phyloP scores from a whole-genome alignment of 2,888 invertebrate genomes.

The Endomychus coccineus region DNA sequence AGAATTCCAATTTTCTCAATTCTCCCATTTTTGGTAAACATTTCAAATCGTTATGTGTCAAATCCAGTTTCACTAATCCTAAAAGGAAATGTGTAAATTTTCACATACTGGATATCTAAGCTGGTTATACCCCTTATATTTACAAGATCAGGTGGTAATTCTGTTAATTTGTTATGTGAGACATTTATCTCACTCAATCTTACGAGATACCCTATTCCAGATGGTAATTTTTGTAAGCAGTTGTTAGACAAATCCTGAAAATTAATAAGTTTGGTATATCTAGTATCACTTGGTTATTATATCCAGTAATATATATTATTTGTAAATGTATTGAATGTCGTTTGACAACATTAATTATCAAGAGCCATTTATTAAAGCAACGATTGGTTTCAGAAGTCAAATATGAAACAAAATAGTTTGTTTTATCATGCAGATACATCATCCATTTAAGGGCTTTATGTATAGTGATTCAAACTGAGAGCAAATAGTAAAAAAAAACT shows the following conservation, averaged over 20 bases:
- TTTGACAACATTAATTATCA: too few relatives aligned
- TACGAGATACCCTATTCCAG: constrained; percentile 77
- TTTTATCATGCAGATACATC: constrained; percentile 2
- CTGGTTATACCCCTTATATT: constrained; percentile 63
- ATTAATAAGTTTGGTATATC: constrained; percentile 16
- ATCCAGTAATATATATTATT: too few relatives aligned
- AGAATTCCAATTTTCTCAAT: constrained; percentile 63
- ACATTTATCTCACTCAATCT: constrained; percentile 66
- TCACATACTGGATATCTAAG: background rate
- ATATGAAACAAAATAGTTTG: background rate
- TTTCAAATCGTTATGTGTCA: constrained; percentile 64
- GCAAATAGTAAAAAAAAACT: too few relatives aligned
- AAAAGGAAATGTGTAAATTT: constrained; percentile 3
- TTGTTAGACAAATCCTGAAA: constrained; percentile 74
- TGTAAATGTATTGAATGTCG: too few relatives aligned
- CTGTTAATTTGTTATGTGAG: constrained; percentile 65
- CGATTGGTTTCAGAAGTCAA: too few relatives aligned
- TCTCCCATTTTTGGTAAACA: constrained; percentile 61
- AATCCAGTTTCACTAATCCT: constrained; percentile 66
- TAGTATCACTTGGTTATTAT: too few relatives aligned
- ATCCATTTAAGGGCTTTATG: constrained; percentile 1
- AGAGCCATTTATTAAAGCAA: too few relatives aligned
- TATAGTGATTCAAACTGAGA: too few relatives aligned
- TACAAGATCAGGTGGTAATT: constrained; percentile 73
- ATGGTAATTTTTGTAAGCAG: constrained; percentile 62